Percentiles rank a stretch among this genome's conserved stretches.
These are phyloP conservation scores for Tenebrosternarchus preto DNA, from an alignment of 2,113 vertebrate species.

Conservation along the genomic window DNA sequence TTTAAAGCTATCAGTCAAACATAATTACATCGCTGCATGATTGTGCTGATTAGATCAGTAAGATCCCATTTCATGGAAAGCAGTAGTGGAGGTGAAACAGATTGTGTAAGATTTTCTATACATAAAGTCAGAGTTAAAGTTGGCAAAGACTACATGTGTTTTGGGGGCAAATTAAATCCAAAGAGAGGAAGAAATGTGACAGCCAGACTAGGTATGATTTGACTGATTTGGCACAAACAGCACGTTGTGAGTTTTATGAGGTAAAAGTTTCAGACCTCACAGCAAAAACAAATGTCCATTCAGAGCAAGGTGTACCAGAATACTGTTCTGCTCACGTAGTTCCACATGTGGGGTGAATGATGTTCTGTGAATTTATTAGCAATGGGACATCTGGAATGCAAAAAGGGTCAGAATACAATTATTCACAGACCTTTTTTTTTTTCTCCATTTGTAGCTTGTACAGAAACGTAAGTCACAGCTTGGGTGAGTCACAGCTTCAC, in stretches of 20 bases:
- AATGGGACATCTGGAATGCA: neutral
- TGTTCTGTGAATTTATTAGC: neutral
- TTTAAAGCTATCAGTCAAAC: neutral
- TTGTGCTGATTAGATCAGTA: neutral
- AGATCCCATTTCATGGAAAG: neutral
- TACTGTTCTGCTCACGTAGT: neutral
- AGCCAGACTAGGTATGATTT: conserved; percentile 29
- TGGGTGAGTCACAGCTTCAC: neutral
- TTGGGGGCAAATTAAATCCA: neutral
- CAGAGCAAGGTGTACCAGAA: neutral
- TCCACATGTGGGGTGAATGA: neutral
- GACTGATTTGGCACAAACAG: conserved; percentile 47
- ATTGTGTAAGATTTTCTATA: conserved; percentile 3
- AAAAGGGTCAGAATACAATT: neutral
- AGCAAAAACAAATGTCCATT: neutral
- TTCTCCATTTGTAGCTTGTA: neutral
- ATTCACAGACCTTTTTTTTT: neutral
- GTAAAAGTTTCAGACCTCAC: conserved; percentile 37
- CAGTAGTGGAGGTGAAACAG: neutral
- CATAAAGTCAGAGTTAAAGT: conserved; percentile 7
- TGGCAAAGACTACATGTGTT: neutral
- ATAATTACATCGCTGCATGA: neutral
- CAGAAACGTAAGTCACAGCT: neutral
- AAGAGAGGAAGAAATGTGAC: conserved; percentile 28
- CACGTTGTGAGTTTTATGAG: conserved; percentile 49